These are phyloP conservation scores for Agrotis exclamationis DNA, from an alignment of 2,888 invertebrate genomes.

Conservation along the genomic window DNA sequence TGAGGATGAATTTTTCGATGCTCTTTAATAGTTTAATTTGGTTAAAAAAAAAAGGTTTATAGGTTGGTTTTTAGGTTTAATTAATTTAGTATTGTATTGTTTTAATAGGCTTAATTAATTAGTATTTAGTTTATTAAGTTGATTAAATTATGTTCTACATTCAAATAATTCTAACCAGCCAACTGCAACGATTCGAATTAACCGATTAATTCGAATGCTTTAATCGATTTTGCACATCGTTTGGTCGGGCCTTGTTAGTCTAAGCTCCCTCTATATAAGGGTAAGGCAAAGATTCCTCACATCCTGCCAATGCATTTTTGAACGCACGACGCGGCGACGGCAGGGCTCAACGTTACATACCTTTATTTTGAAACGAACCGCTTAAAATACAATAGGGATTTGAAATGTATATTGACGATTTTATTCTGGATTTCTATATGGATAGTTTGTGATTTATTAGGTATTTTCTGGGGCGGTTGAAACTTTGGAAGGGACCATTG, in stretches of 20 bases:
- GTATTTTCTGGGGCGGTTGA: slow-evolving; percentile 35
- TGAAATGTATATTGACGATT: slow-evolving; percentile 55
- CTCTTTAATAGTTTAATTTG: no score
- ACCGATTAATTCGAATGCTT: slow-evolving; percentile 66
- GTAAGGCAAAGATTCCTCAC: slow-evolving; percentile 70
- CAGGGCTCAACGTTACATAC: slow-evolving; percentile 54
- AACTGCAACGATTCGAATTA: slow-evolving; percentile 61
- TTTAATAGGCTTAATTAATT: no score
- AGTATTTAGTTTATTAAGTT: no score
- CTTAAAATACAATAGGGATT: slow-evolving; percentile 76
- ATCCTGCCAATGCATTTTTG: slow-evolving; percentile 61
- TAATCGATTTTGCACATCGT: slow-evolving; percentile 69
- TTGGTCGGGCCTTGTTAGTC: slow-evolving; percentile 60
- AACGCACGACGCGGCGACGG: slow-evolving; percentile 58
- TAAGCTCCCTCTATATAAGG: slow-evolving; percentile 75
- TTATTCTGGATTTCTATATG: slow-evolving; percentile 50
- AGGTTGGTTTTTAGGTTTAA: no score
- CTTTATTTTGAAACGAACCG: slow-evolving; percentile 63
- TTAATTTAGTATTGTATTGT: no score
- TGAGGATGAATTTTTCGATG: no score
- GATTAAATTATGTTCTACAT: slow-evolving; percentile 34
- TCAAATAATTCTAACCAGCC: slow-evolving; percentile 48
- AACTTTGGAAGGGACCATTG: slow-evolving; percentile 4
- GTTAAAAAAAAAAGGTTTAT: no score
- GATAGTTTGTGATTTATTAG: slow-evolving; percentile 42